Evolutionary conservation across 2,888 invertebrate genomes (phyloP), one percentile per base, ranked within the genome.

Genomic region (Augochlorella aurata): DNA sequence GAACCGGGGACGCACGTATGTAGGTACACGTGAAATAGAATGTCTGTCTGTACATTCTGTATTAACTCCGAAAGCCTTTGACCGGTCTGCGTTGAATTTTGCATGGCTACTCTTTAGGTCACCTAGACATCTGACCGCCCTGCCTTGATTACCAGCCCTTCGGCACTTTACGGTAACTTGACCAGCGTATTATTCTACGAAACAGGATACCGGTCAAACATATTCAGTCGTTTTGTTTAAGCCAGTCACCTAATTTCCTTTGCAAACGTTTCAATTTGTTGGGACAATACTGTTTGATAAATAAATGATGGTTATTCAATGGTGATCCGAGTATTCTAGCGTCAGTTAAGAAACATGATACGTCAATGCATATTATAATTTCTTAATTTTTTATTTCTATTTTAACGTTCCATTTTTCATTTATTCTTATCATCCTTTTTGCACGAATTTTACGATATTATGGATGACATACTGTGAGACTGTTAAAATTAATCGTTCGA

Each of bases 1-100:
- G 29, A 61, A 61, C 16, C 29, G 61, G 29, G 0, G 24, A 24
- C 16, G 16, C 61, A 8, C 16, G 8, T 18, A 7, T 61, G 16
- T 29, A 29, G 24, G 16, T 61, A 61, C 16, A 61, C 61, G 29
- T 1, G 61, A 9, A 61, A 61, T 61, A 61, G 61, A 29, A 61
- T 18, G 61, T 61, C 61, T 61, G 61, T 16, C 61, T 18, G 16
- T 29, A 29, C 3, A 18, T 16, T 61, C 18, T 61, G 24, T 29
- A 61, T 61, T 61, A 61, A 61, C 61, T 61, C 29, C 9, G 8
- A 29, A 61, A 61, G 8, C 61, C 61, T 61, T 61, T 61, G 24
- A 29, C 61, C 29, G 61, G 9, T 29, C 24, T 61, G 18, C 2
- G 9, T 2, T 61, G 61, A 18, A 61, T 29, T 61, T 61, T 18